A percentile compares a stretch with the other conserved stretches of the same genome.
Evolutionary conservation across 2,113 vertebrate species (phyloP).

Genomic region (Mugil cephalus): DNA sequence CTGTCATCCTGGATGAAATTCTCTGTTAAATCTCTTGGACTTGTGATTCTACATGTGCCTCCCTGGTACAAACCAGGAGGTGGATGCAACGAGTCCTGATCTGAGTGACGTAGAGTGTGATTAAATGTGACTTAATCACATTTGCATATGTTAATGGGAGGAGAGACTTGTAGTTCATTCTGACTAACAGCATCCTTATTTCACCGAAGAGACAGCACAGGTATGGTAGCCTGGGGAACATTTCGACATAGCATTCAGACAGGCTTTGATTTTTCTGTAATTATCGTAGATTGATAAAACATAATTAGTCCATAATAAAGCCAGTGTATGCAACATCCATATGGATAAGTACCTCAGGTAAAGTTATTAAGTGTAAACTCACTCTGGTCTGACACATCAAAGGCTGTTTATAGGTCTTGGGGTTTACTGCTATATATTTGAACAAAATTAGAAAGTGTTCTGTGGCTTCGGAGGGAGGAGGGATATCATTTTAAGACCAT

Average conservation of each 20-base stretch:
- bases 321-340: neutral
- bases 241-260: constrained; percentile 11
- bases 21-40: constrained; percentile 44
- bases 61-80: constrained; percentile 11
- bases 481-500: constrained; percentile 16
- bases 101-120: constrained; percentile 57
- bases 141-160: constrained; percentile 71
- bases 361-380: neutral
- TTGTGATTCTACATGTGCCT: constrained; percentile 33
- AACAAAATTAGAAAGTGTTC: constrained; percentile 7
- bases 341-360: neutral
- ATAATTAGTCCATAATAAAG: constrained; percentile 34
- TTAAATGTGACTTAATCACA: constrained; percentile 65
- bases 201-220: constrained; percentile 12
- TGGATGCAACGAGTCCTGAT: constrained; percentile 18
- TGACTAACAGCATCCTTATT: constrained; percentile 40
- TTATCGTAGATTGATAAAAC: constrained; percentile 21
- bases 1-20: constrained; percentile 64
- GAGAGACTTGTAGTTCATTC: constrained; percentile 37
- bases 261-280: constrained; percentile 30
- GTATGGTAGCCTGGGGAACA: neutral
- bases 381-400: constrained; percentile 8
- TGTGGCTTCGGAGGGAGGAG: neutral
- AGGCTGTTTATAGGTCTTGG: constrained; percentile 7
- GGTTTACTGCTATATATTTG: neutral